Conservation (phyloP, 2,888 invertebrate genomes). For the Brachycybe producta region DNA sequence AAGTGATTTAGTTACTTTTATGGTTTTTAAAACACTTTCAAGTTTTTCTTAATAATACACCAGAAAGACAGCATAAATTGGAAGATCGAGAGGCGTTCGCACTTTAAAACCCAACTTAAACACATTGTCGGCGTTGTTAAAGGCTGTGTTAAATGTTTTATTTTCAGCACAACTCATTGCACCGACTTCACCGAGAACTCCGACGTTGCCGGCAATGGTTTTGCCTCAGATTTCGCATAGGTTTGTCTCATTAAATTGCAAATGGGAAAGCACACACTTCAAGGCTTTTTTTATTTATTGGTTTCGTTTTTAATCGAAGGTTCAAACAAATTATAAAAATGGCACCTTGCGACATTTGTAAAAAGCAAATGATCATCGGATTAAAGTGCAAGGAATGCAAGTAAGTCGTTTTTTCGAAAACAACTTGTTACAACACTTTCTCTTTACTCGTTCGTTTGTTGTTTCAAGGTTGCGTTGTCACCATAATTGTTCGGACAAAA, state of each 20-base stretch:
- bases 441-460: not conserved
- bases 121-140: too few relatives aligned
- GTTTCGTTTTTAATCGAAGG: slow-evolving; percentile 31
- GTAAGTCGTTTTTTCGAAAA: slow-evolving; percentile 37
- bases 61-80: too few relatives aligned
- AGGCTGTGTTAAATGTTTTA: too few relatives aligned
- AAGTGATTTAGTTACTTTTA: too few relatives aligned
- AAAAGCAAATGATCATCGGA: slow-evolving; percentile 72
- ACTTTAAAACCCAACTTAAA: too few relatives aligned
- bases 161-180: slow-evolving; percentile 13
- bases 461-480: slow-evolving; percentile 31
- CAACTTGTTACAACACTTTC: not conserved
- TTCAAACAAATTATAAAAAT: slow-evolving; percentile 79
- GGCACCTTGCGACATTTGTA: slow-evolving; percentile 78
- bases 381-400: slow-evolving; percentile 91
- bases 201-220: slow-evolving; percentile 48
- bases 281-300: not conserved
- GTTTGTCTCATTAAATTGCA: slow-evolving; percentile 22
- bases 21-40: too few relatives aligned
- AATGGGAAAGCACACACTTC: too few relatives aligned
- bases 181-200: slow-evolving; percentile 60
- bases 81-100: too few relatives aligned
- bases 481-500: slow-evolving; percentile 31
- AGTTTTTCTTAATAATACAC: too few relatives aligned
- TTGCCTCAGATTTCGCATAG: slow-evolving; percentile 41